Percentiles rank a stretch among this genome's conserved stretches.
Conservation (phyloP, 2,888 invertebrate genomes). For the Caenorhabditis sp. region DNA sequence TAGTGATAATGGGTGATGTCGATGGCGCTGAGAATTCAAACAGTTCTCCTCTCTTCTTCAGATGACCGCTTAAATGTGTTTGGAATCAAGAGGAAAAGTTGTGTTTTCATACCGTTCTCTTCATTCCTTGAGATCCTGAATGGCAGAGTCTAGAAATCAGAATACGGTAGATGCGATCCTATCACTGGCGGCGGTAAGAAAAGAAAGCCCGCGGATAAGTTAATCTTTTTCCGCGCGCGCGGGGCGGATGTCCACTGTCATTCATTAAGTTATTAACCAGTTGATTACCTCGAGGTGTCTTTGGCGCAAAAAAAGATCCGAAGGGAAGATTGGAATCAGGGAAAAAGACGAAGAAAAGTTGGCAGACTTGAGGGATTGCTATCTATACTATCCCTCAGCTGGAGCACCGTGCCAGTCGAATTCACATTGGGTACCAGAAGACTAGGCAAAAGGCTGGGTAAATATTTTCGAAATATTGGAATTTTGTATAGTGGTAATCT, state of each 20-base stretch:
- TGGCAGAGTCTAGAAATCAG: conserved; percentile 23
- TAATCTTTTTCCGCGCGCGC: conserved; percentile 64
- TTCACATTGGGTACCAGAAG: neutral
- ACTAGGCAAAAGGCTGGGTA: conserved; percentile 23
- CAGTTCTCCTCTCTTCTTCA: conserved; percentile 47
- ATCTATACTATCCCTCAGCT: neutral
- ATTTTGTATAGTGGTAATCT: conserved; percentile 14
- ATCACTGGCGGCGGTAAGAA: conserved; percentile 18
- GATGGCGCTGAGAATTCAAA: conserved; percentile 62
- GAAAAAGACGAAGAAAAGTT: neutral
- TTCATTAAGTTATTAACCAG: conserved; percentile 69
- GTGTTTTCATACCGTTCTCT: conserved; percentile 26
- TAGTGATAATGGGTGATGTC: conserved; percentile 61
- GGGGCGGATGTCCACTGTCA: conserved; percentile 55
- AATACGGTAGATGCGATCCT: conserved; percentile 48
- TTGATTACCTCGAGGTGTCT: conserved; percentile 62
- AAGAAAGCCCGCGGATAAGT: conserved; percentile 44
- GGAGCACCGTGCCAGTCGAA: conserved; percentile 1
- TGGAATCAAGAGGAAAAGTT: conserved; percentile 32
- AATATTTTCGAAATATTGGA: conserved; percentile 23
- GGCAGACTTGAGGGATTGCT: neutral
- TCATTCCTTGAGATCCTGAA: neutral
- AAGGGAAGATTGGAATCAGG: conserved; percentile 16
- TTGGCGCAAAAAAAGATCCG: conserved; percentile 35
- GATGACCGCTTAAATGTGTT: conserved; percentile 47